Base-by-base conservation (phyloP, 1,140 invertebrate species). In the Tetraneura akinire region DNA sequence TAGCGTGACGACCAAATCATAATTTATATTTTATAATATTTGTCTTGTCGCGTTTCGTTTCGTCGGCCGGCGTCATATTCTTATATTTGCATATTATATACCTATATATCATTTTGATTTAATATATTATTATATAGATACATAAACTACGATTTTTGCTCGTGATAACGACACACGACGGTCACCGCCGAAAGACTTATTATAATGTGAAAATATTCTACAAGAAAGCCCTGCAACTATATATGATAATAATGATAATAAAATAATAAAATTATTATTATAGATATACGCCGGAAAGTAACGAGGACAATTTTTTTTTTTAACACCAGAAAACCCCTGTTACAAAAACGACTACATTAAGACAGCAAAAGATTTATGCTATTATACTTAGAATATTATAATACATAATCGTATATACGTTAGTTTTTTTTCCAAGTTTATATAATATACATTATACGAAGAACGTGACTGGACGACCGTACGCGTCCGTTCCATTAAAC, bases 401-500 rank as follows among this genome's bases (percentile, higher is more conserved):
- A n/a, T n/a, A n/a, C n/a, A n/a, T n/a, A n/a, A n/a, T n/a, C 21
- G 8, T 14, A 23, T 1, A 49, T 21, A 37, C 0, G 4, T 49
- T 47, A 18, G 3, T 70, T 70, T 70, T 49, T 68, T 51, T 71
- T 29, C n/a, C 10, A 29, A 29, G 47, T 71, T 71, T 71, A 47
- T 68, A 68, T n/a, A n/a, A n/a, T n/a, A n/a, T n/a, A n/a, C n/a
- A n/a, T n/a, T n/a, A 47, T 68, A 71, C 45, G 51, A 49, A 26
- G 74, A 78, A 57, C 74, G 53, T 78, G 53, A 71, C 68, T 51
- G 68, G 45, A 49, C 68, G 51, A 45, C 53, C 23, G 14, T 47
- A 32, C 18, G 13, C 55, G 74, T 78, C 55, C 37, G 53, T 78
- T 57, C 71, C 74, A 78, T 78, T 78, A 78, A 78, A 78, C 55